Percentiles rank a stretch among this genome's conserved stretches.
Conservation (phyloP, 2,797 vertebrate genomes). For the Siniperca undulata region DNA sequence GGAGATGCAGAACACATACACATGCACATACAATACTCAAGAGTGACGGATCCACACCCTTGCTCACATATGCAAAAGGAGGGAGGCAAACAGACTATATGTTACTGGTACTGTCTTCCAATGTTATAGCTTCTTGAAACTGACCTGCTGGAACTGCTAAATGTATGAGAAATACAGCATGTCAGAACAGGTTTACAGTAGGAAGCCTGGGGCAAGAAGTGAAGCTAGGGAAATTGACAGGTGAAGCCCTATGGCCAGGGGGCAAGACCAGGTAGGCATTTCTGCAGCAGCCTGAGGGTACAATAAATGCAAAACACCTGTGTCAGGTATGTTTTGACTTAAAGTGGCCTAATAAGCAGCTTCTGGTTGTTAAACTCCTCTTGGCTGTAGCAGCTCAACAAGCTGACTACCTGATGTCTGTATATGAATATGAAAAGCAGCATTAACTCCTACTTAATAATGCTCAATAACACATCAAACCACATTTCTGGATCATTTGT, state of each 20-base stretch:
- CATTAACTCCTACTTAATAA: neutral
- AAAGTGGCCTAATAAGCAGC: conserved; percentile 4
- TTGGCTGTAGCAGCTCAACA: conserved; percentile 9
- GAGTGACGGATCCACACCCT: conserved; percentile 42
- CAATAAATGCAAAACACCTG: conserved; percentile 38
- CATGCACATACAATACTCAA: conserved; percentile 31
- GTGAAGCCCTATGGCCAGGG: conserved; percentile 59
- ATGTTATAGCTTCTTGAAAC: conserved; percentile 35
- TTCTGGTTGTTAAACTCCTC: conserved; percentile 12
- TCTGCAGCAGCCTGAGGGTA: conserved; percentile 45
- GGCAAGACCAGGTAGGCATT: conserved; percentile 51
- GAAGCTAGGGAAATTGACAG: conserved; percentile 68
- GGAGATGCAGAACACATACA: conserved; percentile 59
- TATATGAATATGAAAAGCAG: conserved; percentile 5
- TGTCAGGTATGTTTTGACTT: conserved; percentile 13
- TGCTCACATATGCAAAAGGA: conserved; percentile 38
- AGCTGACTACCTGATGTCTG: neutral
- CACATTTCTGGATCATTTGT: neutral
- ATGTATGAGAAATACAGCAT: conserved; percentile 38
- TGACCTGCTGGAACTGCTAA: conserved; percentile 51
- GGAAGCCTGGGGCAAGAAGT: conserved; percentile 46
- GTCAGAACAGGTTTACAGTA: conserved; percentile 56
- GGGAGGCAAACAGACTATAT: conserved; percentile 14
- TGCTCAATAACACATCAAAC: neutral
- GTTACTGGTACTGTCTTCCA: conserved; percentile 29